Base-by-base conservation (phyloP, 2,113 vertebrate genomes). In the Donacobius atricapilla region DNA sequence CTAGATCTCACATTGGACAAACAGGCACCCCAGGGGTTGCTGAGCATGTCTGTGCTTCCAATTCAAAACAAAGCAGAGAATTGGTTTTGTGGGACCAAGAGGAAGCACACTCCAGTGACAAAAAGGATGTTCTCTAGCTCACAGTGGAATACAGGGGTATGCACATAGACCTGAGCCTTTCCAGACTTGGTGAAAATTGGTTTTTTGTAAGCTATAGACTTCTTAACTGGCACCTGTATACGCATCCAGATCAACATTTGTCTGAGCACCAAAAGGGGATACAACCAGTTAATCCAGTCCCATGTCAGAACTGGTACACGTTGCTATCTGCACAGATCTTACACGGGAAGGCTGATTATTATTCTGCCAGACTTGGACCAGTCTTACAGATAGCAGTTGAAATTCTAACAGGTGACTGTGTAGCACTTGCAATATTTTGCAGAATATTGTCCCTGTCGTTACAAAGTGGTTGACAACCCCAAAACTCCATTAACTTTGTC, bases 81-180 rank as follows among this genome's bases (percentile, higher is more conserved):
- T 0, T 48, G n/a, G 28, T 57, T 73, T 21, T 54, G 31, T 35
- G 44, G 22, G 33, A 76, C 20, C 24, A 51, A 79, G 25, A 71
- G 13, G 4, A 83, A 60, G 11, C 4, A 48, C 1, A 71, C 47
- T 58, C 11, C 35, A 56, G 40, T 13, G 39, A 48, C 7, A 60
- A 66, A 21, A 47, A 64, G 47, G 30, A 37, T 0, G 1, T 4
- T 75, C 15, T 68, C 48, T 21, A 63, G 24, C 18, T 40, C 68
- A n/a, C 53, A 45, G 10, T 27, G 54, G 64, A 63, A 65, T 19
- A 63, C 0, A 1, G 12, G 18, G 15, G 11, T 17, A 42, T 0
- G 0, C 21, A 31, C 6, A 8, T 4, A 35, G 65, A 73, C 6
- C 13, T 27, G 28, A 77, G 45, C 2, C 2, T 50, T 79, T 73